Base-by-base conservation (phyloP, 2,888 invertebrate genomes). In the Listrodromus nycthemerus region DNA sequence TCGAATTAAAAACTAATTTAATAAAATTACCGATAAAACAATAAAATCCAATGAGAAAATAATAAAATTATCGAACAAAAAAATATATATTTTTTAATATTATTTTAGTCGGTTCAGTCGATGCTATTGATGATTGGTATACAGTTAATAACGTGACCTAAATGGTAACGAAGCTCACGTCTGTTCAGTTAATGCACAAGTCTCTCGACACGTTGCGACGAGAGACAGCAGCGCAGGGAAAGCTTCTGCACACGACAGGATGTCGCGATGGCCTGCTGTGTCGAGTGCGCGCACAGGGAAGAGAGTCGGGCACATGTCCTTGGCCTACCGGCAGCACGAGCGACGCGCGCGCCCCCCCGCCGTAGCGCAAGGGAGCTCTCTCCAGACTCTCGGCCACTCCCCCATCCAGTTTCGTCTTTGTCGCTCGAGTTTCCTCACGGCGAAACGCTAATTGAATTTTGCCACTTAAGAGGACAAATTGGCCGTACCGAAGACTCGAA, bases 251-350 rank as follows among this genome's bases (percentile, higher is more conserved):
- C 61, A n/a, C 65, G 69, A 41, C 73, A 74, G 73, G 73, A 69
- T 61, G 52, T 74, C 58, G 27, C 58, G 58, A 58, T 67, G 71
- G 73, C 65, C 66, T 30, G 66, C 45, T 61, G 70, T 16, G 67
- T 52, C 66, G 30, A 67, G 30, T 30, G 61, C 33, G 55, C 33
- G 65, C 37, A 55, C 8, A 41, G 67, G 37, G 81, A 76, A 74
- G 63, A 74, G 80, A 83, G 77, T 80, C 66, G 84, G 33, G 81
- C 75, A 78, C 78, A 83, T 84, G 86, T 86, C 84, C 86, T 86
- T 86, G 84, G 84, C 80, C 82, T 83, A 84, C 82, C 84, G 50
- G 80, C 73, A 74, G 65, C 81, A 75, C 74, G 84, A 70, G 61
- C 66, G 78, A 74, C 78, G 81, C 84, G 80, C 84, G 80, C 80